These are phyloP conservation scores for Turnix velox DNA, from an alignment of 2,113 vertebrate species.

Conservation along the genomic window DNA sequence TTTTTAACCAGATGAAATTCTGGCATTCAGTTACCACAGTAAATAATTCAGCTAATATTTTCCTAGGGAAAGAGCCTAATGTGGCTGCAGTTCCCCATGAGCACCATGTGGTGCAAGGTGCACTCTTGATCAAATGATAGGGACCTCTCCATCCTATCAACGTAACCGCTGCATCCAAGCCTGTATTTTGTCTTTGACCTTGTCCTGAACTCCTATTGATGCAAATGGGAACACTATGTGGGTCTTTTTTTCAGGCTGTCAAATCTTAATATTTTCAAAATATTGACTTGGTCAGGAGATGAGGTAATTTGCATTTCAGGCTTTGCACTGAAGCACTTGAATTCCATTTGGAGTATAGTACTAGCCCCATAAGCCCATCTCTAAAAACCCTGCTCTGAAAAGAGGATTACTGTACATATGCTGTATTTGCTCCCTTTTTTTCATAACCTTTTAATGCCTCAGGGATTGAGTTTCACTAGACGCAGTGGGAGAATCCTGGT, in stretches of 20 bases:
- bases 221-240: neutral
- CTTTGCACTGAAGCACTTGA: slow-evolving; percentile 8
- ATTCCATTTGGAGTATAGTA: slow-evolving; percentile 13
- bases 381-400: slow-evolving; percentile 31
- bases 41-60: slow-evolving; percentile 16
- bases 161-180: neutral
- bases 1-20: slow-evolving; percentile 12
- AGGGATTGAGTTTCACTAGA: slow-evolving; percentile 49
- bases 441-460: slow-evolving; percentile 55
- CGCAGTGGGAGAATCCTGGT: slow-evolving; percentile 60
- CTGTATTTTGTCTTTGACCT: neutral
- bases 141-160: neutral
- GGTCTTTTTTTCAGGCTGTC: neutral
- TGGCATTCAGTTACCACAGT: neutral
- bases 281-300: neutral
- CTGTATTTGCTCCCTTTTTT: slow-evolving; percentile 51
- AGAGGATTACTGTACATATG: slow-evolving; percentile 47
- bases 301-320: neutral
- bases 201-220: neutral
- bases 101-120: neutral
- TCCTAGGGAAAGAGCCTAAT: neutral
- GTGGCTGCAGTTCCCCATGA: neutral
- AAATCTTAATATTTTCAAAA: slow-evolving; percentile 11
- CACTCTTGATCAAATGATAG: neutral
- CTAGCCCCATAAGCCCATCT: neutral